These are phyloP conservation scores for Hydropsyche betteni DNA, from an alignment of 2,888 invertebrate species.

Conservation along the genomic window DNA sequence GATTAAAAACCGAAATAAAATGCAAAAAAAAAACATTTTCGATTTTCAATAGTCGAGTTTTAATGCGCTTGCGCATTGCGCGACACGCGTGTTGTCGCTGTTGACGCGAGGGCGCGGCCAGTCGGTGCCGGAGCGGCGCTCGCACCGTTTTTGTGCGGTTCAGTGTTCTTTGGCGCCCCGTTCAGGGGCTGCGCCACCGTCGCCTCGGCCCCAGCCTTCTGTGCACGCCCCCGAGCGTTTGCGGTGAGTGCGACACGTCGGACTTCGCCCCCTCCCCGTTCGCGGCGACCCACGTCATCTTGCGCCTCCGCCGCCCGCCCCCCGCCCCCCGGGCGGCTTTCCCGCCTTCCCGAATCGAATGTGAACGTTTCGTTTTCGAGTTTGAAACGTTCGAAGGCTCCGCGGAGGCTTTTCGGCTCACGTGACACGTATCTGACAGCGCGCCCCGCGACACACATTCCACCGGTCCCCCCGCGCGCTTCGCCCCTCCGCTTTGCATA, in stretches of 20 bases:
- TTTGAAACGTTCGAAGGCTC: no score
- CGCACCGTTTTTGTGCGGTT: neutral
- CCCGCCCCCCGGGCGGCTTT: neutral
- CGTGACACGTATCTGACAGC: constrained; percentile 22
- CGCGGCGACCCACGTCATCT: neutral
- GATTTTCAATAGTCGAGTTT: no score
- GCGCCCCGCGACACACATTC: constrained; percentile 11
- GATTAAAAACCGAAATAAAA: no score
- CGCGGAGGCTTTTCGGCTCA: neutral
- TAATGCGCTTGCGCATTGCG: no score
- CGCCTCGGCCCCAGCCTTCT: neutral
- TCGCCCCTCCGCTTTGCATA: no score
- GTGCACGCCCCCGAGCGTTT: neutral
- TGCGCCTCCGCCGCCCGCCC: neutral
- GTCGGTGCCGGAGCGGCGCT: constrained; percentile 17
- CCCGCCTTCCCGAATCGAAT: neutral
- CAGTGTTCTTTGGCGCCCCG: neutral
- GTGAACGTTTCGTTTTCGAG: no score
- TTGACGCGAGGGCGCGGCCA: constrained; percentile 7
- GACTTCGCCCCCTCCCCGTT: neutral
- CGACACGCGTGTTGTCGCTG: neutral
- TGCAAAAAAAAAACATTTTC: no score
- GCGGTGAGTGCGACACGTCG: neutral
- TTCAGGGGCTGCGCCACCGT: neutral
- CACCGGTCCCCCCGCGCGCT: neutral